Conservation (phyloP, 2,888 invertebrate species). For the Dryadula phaetusa region DNA sequence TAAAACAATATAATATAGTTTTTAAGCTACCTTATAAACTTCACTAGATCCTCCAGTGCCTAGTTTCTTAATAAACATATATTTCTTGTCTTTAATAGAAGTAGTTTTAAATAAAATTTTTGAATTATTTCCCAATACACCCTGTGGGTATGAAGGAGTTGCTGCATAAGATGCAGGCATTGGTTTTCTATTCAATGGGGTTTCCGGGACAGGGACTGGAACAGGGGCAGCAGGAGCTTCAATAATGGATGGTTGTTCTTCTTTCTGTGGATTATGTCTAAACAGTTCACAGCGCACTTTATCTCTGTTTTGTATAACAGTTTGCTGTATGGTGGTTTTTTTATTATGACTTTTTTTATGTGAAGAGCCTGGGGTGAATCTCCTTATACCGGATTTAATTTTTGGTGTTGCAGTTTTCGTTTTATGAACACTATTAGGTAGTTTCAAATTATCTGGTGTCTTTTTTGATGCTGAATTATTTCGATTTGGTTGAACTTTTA, state of each 20-base stretch:
- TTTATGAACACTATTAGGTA: slow-evolving; percentile 58
- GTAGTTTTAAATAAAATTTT: slow-evolving; percentile 79
- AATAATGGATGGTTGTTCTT: slow-evolving; percentile 47
- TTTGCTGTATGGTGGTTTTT: slow-evolving; percentile 63
- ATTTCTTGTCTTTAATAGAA: slow-evolving; percentile 88
- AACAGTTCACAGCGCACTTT: slow-evolving; percentile 73
- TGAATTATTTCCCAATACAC: slow-evolving; percentile 58
- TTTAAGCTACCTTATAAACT: slow-evolving; percentile 85
- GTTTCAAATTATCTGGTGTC: slow-evolving; percentile 62
- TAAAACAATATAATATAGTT: not conserved
- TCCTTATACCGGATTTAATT: slow-evolving; percentile 72
- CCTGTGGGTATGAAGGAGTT: slow-evolving; percentile 77
- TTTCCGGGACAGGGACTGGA: slow-evolving; percentile 59
- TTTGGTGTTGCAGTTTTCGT: slow-evolving; percentile 67
- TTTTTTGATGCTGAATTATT: slow-evolving; percentile 55
- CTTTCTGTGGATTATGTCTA: slow-evolving; percentile 55
- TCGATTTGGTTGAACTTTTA: slow-evolving; percentile 46
- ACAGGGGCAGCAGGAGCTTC: slow-evolving; percentile 23
- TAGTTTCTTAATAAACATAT: slow-evolving; percentile 89
- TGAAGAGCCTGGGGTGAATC: slow-evolving; percentile 68
- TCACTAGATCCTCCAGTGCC: slow-evolving; percentile 96
- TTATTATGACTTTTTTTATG: slow-evolving; percentile 54
- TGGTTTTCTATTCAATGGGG: slow-evolving; percentile 65
- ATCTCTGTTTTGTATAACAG: slow-evolving; percentile 62
- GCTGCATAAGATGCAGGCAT: slow-evolving; percentile 64